Base-by-base conservation (phyloP, 53 echinoderm and acorn worm species). In the Stichopus horrens region DNA sequence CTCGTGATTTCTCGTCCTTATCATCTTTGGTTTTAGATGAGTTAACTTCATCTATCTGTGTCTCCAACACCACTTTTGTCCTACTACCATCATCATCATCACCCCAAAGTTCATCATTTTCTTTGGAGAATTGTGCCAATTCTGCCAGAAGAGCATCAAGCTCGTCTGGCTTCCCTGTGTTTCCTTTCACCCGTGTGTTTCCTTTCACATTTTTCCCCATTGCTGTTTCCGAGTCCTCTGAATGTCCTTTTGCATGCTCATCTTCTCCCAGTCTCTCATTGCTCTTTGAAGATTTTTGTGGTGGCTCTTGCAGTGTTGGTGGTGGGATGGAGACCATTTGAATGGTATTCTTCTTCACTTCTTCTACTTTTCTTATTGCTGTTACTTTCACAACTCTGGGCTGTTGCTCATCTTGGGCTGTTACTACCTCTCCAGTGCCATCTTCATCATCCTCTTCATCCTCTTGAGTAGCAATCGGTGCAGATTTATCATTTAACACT, bases 401-500 rank as follows among this genome's bases (percentile, higher is more conserved):
- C 54, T 74, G 87, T 21, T 87, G 55, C 74, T 87, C 87, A 23
- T 74, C 56, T 55, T 87, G 74, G 1, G 54, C 57, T 0, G 75
- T 54, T 23, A 14, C 20, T 55, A 74, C 18, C 74, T 87, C 87
- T 7, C 67, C 87, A 82, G 55, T 66, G 65, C 57, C 75, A 55
- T 88, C 91, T 5, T 87, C 78, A 14, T 91, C 92, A 37, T 87
- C 60, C 21, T 91, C 91, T 11, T 92, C 90, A 14, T 9, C 76
- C 4, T 76, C 71, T 9, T 75, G 18, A 74, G 63, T 74, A 23
- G 87, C 83, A 58, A 90, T 75, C 23, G 92, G 89, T 7, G 83
- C 88, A 65, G 88, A 86, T 86, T 91, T 93, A 55, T 91, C 93
- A 55, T 91, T 91, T 83, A 91, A 89, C 6, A 93, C 58, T 23